Conservation (phyloP, 1,140 invertebrate species). For the Drosophila subpulchrella region DNA sequence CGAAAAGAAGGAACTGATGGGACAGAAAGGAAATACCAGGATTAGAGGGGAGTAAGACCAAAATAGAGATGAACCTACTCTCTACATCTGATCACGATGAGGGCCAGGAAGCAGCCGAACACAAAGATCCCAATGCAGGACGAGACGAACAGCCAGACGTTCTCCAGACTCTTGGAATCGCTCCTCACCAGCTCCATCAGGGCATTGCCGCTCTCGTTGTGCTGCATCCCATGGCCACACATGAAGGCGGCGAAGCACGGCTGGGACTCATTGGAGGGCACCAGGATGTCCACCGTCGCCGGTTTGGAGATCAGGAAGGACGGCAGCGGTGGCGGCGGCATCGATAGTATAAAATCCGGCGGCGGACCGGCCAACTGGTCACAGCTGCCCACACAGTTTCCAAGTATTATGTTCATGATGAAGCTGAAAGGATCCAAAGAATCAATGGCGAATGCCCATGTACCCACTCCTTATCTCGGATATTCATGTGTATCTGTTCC, state of each 20-base stretch:
- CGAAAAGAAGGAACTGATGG: slow-evolving; percentile 71
- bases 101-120: slow-evolving; percentile 90
- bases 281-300: slow-evolving; percentile 71
- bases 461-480: neutral
- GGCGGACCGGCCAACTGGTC: slow-evolving; percentile 90
- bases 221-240: slow-evolving; percentile 85
- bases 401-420: slow-evolving; percentile 66
- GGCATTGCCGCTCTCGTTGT: slow-evolving; percentile 87
- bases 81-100: slow-evolving; percentile 91
- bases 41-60: neutral
- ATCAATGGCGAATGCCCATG: slow-evolving; percentile 13
- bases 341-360: slow-evolving; percentile 90
- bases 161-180: slow-evolving; percentile 87
- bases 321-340: slow-evolving; percentile 92
- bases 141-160: slow-evolving; percentile 92
- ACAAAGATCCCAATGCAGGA: slow-evolving; percentile 91
- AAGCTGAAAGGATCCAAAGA: slow-evolving; percentile 4
- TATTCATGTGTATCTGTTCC: slow-evolving; percentile 24
- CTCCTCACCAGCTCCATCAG: slow-evolving; percentile 90
- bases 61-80: slow-evolving; percentile 88
- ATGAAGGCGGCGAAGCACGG: slow-evolving; percentile 86
- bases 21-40: neutral
- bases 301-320: slow-evolving; percentile 87
- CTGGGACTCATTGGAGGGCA: slow-evolving; percentile 86
- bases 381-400: slow-evolving; percentile 86